Percentiles rank a stretch among this genome's conserved stretches.
Conservation (phyloP, 2,113 vertebrate species). For the Sapayoa aenigma region DNA sequence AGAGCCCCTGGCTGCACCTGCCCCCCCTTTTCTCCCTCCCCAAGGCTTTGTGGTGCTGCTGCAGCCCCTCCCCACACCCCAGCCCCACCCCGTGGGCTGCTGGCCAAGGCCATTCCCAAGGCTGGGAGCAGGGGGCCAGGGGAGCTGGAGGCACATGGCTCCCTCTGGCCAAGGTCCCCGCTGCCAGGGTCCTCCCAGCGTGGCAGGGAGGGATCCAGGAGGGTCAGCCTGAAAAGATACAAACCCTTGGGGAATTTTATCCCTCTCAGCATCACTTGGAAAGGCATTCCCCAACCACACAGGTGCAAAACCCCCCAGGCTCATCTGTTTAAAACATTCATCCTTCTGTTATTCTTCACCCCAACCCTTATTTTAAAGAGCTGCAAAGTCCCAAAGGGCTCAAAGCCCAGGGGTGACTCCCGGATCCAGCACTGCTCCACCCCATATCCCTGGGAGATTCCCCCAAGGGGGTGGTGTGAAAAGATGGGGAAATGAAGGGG, state of each 20-base stretch:
- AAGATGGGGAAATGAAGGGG: neutral
- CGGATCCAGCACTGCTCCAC: neutral
- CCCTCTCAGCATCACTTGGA: neutral
- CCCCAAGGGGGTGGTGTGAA: neutral
- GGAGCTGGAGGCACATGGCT: neutral
- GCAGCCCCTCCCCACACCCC: neutral
- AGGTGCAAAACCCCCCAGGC: rapidly evolving
- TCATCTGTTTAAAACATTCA: neutral
- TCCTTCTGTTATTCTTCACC: neutral
- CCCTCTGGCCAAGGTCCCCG: neutral
- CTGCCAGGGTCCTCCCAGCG: neutral
- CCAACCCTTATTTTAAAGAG: neutral
- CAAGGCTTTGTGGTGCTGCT: neutral
- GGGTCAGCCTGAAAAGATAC: neutral
- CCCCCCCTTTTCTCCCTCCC: no score
- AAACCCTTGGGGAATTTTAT: neutral
- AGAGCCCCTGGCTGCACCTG: neutral
- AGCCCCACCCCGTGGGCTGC: rapidly evolving
- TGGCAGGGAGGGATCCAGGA: neutral
- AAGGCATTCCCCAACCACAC: rapidly evolving
- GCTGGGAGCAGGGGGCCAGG: neutral
- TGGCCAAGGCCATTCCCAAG: slow-evolving; percentile 7
- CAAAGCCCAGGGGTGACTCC: neutral
- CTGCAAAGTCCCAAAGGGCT: neutral
- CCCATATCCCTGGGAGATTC: neutral